phyloP scores from a whole-genome alignment of 2,797 vertebrate species.

The Gadopsis bispinosus region DNA sequence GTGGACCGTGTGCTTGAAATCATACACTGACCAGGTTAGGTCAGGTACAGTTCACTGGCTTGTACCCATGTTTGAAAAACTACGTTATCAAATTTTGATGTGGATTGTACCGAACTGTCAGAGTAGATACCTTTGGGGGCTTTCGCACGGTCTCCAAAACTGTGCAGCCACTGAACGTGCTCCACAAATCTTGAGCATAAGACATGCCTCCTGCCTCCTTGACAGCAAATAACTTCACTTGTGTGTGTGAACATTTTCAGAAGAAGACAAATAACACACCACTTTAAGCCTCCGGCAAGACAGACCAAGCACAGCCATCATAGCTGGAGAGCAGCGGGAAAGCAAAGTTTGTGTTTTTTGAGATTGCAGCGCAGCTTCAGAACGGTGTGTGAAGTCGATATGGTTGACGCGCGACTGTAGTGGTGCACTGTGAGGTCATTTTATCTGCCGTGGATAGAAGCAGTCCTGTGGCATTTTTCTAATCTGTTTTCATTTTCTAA shows the following conservation, averaged over 20 bases:
- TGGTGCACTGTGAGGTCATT: constrained; percentile 43
- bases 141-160: constrained; percentile 34
- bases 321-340: constrained; percentile 53
- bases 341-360: constrained; percentile 53
- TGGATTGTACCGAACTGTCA: constrained; percentile 32
- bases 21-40: neutral
- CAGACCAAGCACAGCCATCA: constrained; percentile 56
- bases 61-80: neutral
- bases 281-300: constrained; percentile 58
- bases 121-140: too few species aligned
- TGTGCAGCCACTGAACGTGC: constrained; percentile 46
- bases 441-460: constrained; percentile 58
- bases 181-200: constrained; percentile 61
- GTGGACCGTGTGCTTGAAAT: neutral
- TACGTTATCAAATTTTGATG: constrained; percentile 29
- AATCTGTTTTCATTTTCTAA: constrained; percentile 77
- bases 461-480: constrained; percentile 63
- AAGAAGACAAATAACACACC: constrained; percentile 70
- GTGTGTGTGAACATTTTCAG: constrained; percentile 65
- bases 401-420: constrained; percentile 58
- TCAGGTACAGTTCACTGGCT: constrained; percentile 13
- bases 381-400: constrained; percentile 58
- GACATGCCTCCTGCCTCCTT: constrained; percentile 62
- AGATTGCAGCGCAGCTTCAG: constrained; percentile 53
- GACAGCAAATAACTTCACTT: constrained; percentile 71